Evolutionary conservation across 2,888 invertebrate species (phyloP), one percentile per base, ranked within the genome.

Genomic region (Polymixis lichenea): DNA sequence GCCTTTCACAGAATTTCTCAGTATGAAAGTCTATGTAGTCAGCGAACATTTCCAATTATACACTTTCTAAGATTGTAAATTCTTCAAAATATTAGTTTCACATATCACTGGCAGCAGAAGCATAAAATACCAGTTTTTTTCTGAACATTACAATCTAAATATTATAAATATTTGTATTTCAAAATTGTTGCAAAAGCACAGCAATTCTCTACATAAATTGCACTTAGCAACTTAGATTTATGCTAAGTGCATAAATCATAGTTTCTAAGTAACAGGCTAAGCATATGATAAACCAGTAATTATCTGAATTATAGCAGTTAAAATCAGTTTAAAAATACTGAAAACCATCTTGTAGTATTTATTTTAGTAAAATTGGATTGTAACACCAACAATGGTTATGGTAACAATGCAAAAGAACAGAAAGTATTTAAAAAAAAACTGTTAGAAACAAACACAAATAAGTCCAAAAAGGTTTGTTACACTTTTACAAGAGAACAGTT

Each of bases 1-100:
- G n/a, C 62, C 51, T 56, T 78, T 71, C 64, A 19, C 43, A 32
- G 76, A 68, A 77, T 77, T 86, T 80, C 70, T 66, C 55, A 64
- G 73, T 72, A 85, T 75, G 82, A 82, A 83, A 76, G 77, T 72
- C 53, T 56, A 80, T 83, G 72, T 71, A 80, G 71, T 74, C 68
- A 9, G 66, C 72, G 62, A 79, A 79, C 68, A 71, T 69, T 78
- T 69, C 19, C 65, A 81, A 82, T 85, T 83, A 88, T 72, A 73
- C 65, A 84, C 82, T 86, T 87, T 87, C 88, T 81, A 80, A 80
- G 84, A 81, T 84, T 76, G 81, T 38, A 79, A 70, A 82, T 79
- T 79, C 66, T 80, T 78, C 68, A 56, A 61, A 70, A 79, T 64
- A 79, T 66, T 60, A 69, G 65, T 78, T 77, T 77, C 70, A 75